Conservation (phyloP, 2,888 invertebrate species). For the Parelbella ahira region DNA sequence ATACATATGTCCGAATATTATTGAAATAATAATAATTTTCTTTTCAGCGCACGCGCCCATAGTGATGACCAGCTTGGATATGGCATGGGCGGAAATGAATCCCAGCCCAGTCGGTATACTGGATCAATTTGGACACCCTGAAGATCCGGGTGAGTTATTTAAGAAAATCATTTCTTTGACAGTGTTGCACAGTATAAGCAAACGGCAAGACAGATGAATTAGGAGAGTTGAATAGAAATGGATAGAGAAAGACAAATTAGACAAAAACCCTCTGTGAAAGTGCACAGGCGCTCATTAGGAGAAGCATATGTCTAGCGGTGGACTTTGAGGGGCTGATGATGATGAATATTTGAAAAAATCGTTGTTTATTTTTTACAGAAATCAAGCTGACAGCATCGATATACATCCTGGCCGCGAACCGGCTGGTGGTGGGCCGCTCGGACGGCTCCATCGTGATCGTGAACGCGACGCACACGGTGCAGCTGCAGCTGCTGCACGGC, state of each 20-base stretch:
- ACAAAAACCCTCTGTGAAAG: too few species aligned
- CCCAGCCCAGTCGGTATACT: slow-evolving; percentile 94
- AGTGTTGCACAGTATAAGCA: too few species aligned
- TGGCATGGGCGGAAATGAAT: slow-evolving; percentile 93
- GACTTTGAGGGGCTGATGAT: too few species aligned
- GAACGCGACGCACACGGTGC: slow-evolving; percentile 96
- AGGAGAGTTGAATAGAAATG: too few species aligned
- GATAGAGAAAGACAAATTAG: too few species aligned
- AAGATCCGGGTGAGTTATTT: slow-evolving; percentile 77
- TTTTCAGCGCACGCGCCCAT: slow-evolving; percentile 85
- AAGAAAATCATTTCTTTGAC: too few species aligned
- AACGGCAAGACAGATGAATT: too few species aligned
- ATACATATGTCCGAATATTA: too few species aligned
- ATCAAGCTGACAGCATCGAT: slow-evolving; percentile 95
- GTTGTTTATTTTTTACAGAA: slow-evolving; percentile 44
- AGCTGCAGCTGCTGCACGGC: slow-evolving; percentile 94
- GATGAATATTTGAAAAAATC: too few species aligned
- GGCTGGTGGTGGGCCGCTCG: slow-evolving; percentile 95
- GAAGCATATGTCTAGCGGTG: too few species aligned
- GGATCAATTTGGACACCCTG: slow-evolving; percentile 90
- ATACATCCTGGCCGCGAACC: slow-evolving; percentile 95
- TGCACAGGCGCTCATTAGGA: too few species aligned
- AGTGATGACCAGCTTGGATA: slow-evolving; percentile 88
- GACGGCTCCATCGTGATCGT: slow-evolving; percentile 98
- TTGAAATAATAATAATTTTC: too few species aligned